Evolutionary conservation across 1,140 invertebrate species (phyloP).

Genomic region (Meteorus sp.): DNA sequence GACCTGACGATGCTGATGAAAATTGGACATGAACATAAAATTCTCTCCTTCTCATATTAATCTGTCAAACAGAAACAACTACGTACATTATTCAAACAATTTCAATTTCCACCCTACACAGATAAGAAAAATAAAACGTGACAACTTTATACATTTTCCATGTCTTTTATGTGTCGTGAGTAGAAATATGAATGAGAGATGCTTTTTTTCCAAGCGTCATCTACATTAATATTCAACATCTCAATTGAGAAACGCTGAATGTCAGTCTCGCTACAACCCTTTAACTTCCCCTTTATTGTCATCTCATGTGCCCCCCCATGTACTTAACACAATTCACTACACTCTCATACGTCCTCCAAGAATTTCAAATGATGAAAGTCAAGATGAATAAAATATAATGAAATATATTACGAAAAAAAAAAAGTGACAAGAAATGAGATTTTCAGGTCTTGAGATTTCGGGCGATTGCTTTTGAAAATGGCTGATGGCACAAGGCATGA

Average conservation of each 20-base stretch:
- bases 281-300: background rate
- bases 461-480: background rate
- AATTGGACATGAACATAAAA: no score
- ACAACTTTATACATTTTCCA: background rate
- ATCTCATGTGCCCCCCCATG: no score
- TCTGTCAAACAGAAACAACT: no score
- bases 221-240: slow-evolving; percentile 15
- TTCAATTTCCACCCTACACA: no score
- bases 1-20: no score
- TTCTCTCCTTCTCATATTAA: no score
- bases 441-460: slow-evolving; percentile 11
- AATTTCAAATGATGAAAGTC: no score
- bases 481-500: background rate
- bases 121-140: background rate
- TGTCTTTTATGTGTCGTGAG: background rate
- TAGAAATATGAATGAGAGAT: no score
- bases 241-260: slow-evolving; percentile 6
- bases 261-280: background rate
- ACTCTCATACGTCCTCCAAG: no score
- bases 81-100: no score
- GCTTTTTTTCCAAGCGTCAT: background rate
- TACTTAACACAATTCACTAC: no score
- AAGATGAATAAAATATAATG: no score
- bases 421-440: background rate
- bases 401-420: background rate